phyloP scores from a whole-genome alignment of 2,797 vertebrate genomes.

The Microctenopoma stevenorrisi region DNA sequence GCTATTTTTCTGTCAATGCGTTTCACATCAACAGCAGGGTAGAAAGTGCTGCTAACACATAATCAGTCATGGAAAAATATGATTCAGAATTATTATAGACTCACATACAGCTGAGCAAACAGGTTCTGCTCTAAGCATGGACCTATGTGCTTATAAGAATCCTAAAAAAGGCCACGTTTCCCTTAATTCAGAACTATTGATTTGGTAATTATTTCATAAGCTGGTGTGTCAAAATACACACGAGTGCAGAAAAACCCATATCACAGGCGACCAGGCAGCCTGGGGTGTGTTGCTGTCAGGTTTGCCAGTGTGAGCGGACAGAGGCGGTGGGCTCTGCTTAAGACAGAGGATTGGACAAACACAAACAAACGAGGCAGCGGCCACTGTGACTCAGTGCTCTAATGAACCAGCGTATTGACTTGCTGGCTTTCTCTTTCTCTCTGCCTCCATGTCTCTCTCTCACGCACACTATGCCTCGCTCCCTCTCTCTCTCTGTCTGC shows the following conservation, averaged over 20 bases:
- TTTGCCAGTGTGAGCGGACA: conserved; percentile 76
- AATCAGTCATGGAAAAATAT: conserved; percentile 48
- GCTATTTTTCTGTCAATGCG: conserved; percentile 13
- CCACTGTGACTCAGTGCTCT: conserved; percentile 87
- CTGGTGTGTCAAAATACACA: conserved; percentile 55
- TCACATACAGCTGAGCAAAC: conserved; percentile 14
- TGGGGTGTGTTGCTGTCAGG: conserved; percentile 78
- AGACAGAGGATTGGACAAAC: conserved; percentile 89
- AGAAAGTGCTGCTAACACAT: conserved; percentile 53
- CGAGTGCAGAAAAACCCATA: conserved; percentile 54
- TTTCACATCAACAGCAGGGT: conserved; percentile 55
- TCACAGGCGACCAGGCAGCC: conserved; percentile 62
- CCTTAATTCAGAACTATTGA: conserved; percentile 56
- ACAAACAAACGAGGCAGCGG: conserved; percentile 88
- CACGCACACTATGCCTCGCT: conserved; percentile 56
- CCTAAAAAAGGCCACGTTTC: conserved; percentile 23
- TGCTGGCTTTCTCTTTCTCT: conserved; percentile 79
- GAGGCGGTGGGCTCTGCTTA: conserved; percentile 82
- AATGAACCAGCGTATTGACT: conserved; percentile 90
- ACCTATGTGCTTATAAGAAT: conserved; percentile 27
- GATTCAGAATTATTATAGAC: conserved; percentile 23
- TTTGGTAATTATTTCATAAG: conserved; percentile 71
- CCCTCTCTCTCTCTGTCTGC: conserved; percentile 76
- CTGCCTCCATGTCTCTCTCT: conserved; percentile 62
- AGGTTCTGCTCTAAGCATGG: neutral